Evolutionary conservation across 2,113 vertebrate genomes (phyloP), one percentile per base, ranked within the genome.

Genomic region (Zingel zingel): DNA sequence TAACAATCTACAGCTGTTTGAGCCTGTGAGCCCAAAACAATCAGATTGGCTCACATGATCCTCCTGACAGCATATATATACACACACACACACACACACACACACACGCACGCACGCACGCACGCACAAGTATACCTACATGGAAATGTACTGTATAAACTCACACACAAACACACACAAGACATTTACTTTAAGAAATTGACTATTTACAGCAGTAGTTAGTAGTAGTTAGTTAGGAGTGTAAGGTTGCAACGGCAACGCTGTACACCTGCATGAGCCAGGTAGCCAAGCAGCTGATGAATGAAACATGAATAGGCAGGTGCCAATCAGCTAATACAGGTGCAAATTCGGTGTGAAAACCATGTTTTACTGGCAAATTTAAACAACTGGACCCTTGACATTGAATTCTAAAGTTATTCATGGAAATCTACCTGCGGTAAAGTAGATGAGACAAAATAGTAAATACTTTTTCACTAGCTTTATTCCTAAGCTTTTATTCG

Each of bases 1-100:
- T 89, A 89, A 92, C 82, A 79, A 58, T 62, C 74, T 64, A 73
- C 90, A 93, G 89, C 88, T 93, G 92, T 89, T 83, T 62, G 50
- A 87, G 77, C 66, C 62, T 59, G 62, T 27, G 64, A 73, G 67
- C 23, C 61, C 51, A 79, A 88, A 85, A 85, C 77, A 88, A 50
- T 74, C 67, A 57, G 58, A 82, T 70, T 36, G 39, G 73, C 70
- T 79, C 78, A 79, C 67, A 54, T 75, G 68, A 85, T 27, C 62
- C 51, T 3, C 15, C 25, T 16, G 4, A 65, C 25, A 62, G 27
- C 15, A 51, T 65, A 79, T 56, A 58, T 43, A 66, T 50, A 74
- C 50, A 53, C 25, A 67, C 16, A 56, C 21, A 54, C 3, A 23
- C 50, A 18, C 6, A 30, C 18, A 51, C 9, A 25, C 39, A 39